A percentile compares a stretch with the other conserved stretches of the same genome.
phyloP scores from a whole-genome alignment of 1,140 invertebrate genomes.

The Teleopsis dalmanni region DNA sequence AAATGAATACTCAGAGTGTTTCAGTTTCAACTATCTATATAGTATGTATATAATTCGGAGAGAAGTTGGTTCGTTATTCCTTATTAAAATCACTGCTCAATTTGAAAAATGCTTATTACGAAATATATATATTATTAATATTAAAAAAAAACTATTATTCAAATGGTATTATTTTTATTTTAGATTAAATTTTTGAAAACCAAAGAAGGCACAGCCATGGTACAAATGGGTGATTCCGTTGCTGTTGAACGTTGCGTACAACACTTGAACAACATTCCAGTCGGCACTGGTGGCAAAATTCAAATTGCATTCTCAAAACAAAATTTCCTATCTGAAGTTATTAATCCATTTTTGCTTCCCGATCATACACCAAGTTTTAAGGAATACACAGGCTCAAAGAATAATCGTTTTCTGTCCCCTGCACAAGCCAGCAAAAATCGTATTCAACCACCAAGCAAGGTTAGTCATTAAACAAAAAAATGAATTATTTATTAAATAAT shows the following conservation, averaged over 20 bases:
- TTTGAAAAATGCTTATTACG: background rate
- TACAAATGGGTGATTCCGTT: constrained; percentile 95
- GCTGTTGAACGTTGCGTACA: constrained; percentile 90
- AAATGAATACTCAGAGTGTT: too few relatives aligned
- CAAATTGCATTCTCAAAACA: constrained; percentile 85
- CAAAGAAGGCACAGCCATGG: constrained; percentile 99
- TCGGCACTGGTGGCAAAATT: constrained; percentile 58
- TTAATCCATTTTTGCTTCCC: constrained; percentile 88
- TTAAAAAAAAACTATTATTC: background rate
- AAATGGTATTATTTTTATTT: constrained; percentile 36
- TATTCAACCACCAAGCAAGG: constrained; percentile 83
- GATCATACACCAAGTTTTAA: constrained; percentile 96
- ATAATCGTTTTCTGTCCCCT: constrained; percentile 85
- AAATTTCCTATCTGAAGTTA: constrained; percentile 91
- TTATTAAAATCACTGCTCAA: too few relatives aligned
- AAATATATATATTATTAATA: background rate
- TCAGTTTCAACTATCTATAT: too few relatives aligned
- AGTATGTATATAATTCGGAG: too few relatives aligned
- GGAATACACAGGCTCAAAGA: constrained; percentile 93
- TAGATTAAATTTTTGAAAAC: constrained; percentile 98
- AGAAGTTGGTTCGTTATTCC: too few relatives aligned
- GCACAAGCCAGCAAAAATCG: constrained; percentile 84
- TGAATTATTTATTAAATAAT: background rate
- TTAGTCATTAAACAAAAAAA: constrained; percentile 29
- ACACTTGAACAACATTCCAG: constrained; percentile 86